Evolutionary conservation across 2,888 invertebrate species (phyloP).

Genomic region (Himalopsyche kuldschensis): DNA sequence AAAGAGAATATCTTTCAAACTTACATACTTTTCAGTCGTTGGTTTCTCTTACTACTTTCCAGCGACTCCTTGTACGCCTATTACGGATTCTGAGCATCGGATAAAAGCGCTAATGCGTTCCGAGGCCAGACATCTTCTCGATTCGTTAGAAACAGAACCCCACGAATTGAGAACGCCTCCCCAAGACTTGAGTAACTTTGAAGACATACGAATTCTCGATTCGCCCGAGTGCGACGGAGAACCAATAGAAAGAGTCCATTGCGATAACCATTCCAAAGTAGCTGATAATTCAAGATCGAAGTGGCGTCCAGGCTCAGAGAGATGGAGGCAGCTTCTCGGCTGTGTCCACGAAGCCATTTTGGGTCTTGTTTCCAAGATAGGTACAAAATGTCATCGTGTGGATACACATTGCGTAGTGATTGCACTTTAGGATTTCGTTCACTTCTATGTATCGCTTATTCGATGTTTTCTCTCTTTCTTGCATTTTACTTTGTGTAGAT

Average conservation of each 20-base stretch:
- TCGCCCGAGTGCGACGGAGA: neutral
- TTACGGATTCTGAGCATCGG: conserved; percentile 11
- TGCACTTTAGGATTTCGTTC: neutral
- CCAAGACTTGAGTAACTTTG: neutral
- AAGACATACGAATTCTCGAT: neutral
- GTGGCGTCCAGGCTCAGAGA: conserved; percentile 14
- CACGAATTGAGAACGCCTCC: neutral
- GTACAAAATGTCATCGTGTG: conserved; percentile 20
- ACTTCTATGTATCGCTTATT: neutral
- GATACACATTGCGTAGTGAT: neutral
- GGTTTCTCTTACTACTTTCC: neutral
- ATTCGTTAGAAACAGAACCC: conserved; percentile 10
- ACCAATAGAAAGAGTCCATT: neutral
- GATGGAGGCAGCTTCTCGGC: conserved; percentile 35
- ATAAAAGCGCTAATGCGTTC: conserved; percentile 19
- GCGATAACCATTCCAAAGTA: neutral
- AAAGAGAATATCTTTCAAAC: neutral
- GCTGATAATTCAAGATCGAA: neutral
- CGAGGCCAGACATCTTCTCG: conserved; percentile 18
- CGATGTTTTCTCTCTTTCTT: neutral
- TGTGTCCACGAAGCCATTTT: conserved; percentile 32
- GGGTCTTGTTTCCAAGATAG: conserved; percentile 33
- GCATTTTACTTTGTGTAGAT: neutral
- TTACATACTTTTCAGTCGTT: neutral
- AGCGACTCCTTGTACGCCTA: neutral